Conservation (phyloP, 2,797 vertebrate species). For the Anabas testudineus region DNA sequence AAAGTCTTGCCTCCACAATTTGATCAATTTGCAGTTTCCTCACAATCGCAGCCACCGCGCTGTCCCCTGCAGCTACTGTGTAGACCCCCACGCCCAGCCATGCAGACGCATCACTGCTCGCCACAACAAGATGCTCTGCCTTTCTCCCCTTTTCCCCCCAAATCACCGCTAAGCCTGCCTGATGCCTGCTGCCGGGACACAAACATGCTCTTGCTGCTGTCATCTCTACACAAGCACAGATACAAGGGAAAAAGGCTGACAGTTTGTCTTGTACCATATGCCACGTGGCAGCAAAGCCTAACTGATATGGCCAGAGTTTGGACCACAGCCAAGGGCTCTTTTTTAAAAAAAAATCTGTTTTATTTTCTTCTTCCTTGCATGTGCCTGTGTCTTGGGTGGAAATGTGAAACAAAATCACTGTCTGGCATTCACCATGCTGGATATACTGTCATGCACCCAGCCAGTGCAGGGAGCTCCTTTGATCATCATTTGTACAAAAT, state of each 20-base stretch:
- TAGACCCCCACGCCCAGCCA: conserved; percentile 58
- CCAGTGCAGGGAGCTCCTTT: conserved; percentile 57
- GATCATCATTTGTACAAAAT: conserved; percentile 74
- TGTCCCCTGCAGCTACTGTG: conserved; percentile 83
- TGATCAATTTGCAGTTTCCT: conserved; percentile 87
- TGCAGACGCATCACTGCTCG: conserved; percentile 70
- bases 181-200: conserved; percentile 83
- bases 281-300: conserved; percentile 85
- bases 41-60: conserved; percentile 71
- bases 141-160: conserved; percentile 82
- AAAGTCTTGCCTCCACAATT: conserved; percentile 87
- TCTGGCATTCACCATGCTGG: conserved; percentile 66
- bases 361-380: conserved; percentile 69
- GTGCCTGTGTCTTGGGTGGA: conserved; percentile 74
- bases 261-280: conserved; percentile 89
- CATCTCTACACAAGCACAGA: conserved; percentile 74
- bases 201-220: conserved; percentile 79
- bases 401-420: conserved; percentile 79
- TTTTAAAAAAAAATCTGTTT: conserved; percentile 60
- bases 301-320: conserved; percentile 82
- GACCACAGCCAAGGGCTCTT: conserved; percentile 79
- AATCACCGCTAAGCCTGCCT: conserved; percentile 82
- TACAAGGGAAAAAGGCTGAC: conserved; percentile 79
- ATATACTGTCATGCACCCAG: conserved; percentile 58
- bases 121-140: conserved; percentile 70